Percentiles rank a stretch among this genome's conserved stretches.
Evolutionary conservation across 2,888 invertebrate species (phyloP).

Genomic region (Caenorhabditis parvicauda): DNA sequence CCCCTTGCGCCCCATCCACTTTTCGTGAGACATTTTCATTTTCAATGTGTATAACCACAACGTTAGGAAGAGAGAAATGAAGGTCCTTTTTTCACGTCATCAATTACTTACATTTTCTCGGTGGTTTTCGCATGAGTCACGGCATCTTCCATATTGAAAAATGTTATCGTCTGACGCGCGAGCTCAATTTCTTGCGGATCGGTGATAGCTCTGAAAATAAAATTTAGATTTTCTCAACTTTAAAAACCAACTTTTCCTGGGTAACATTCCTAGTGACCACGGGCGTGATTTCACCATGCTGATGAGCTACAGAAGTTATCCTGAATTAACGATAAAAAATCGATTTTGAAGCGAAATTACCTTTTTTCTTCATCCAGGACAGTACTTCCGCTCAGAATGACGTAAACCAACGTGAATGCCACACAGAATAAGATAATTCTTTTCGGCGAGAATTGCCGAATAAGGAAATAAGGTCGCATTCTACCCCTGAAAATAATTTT

Average conservation of each 20-base stretch:
- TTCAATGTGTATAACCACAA: too few species aligned
- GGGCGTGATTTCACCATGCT: conserved; percentile 5
- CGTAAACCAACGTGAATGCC: conserved; percentile 19
- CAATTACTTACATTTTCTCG: conserved; percentile 12
- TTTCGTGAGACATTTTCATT: too few species aligned
- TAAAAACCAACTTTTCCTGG: conserved; percentile 8
- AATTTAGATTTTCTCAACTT: not conserved
- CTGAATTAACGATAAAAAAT: conserved; percentile 12
- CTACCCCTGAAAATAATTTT: not conserved
- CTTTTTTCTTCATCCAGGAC: conserved; percentile 19
- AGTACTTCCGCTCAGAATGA: conserved; percentile 16
- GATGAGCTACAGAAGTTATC: conserved; percentile 18
- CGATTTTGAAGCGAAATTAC: conserved; percentile 7
- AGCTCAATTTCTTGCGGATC: conserved; percentile 24
- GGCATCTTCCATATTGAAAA: conserved; percentile 26
- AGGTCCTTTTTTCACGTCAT: not conserved
- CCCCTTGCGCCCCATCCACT: not conserved
- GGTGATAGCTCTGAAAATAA: conserved; percentile 8
- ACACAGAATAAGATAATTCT: conserved; percentile 20
- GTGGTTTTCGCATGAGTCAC: conserved; percentile 11
- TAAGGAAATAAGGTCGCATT: conserved; percentile 9
- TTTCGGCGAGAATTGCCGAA: conserved; percentile 27
- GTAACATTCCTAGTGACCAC: conserved; percentile 9
- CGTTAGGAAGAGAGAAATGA: too few species aligned
- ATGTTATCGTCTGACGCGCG: conserved; percentile 25